Conservation (phyloP, 2,888 invertebrate genomes). For the Drosophila putrida region DNA sequence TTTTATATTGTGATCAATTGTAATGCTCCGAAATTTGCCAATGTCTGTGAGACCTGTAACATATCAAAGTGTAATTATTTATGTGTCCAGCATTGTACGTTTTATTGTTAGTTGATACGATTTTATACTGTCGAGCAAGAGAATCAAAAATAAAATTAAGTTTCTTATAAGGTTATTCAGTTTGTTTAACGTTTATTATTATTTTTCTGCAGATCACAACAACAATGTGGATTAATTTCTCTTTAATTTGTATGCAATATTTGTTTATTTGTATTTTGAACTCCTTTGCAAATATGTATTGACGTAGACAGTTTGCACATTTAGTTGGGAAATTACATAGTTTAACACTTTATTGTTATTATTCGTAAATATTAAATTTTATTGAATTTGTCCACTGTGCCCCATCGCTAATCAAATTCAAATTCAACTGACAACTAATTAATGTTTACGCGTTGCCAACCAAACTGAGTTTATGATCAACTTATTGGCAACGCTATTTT, state of each 20-base stretch:
- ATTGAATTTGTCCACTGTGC: conserved; percentile 25
- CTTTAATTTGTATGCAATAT: conserved; percentile 32
- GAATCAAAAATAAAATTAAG: conserved; percentile 34
- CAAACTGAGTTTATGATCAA: background rate
- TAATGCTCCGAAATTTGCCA: conserved; percentile 30
- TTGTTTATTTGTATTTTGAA: conserved; percentile 39
- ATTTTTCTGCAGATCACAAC: conserved; percentile 76
- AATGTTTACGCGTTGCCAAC: conserved; percentile 26
- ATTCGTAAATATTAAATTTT: conserved; percentile 3
- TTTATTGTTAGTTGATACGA: conserved; percentile 20
- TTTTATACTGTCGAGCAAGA: conserved; percentile 20
- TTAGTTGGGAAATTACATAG: conserved; percentile 33
- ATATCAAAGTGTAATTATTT: conserved; percentile 42
- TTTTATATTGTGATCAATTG: conserved; percentile 22
- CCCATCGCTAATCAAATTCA: background rate
- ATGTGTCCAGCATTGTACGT: conserved; percentile 14
- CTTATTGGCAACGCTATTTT: conserved; percentile 5
- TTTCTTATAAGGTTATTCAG: conserved; percentile 39
- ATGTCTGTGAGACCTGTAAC: conserved; percentile 27
- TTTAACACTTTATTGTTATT: conserved; percentile 9
- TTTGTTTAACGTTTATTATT: conserved; percentile 72
- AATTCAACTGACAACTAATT: conserved; percentile 5
- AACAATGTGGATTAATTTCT: conserved; percentile 75
- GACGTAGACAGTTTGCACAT: conserved; percentile 37
- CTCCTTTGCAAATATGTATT: conserved; percentile 49